Evolutionary conservation across 2,888 invertebrate species (phyloP).

Genomic region (Malthinus flaveolus): DNA sequence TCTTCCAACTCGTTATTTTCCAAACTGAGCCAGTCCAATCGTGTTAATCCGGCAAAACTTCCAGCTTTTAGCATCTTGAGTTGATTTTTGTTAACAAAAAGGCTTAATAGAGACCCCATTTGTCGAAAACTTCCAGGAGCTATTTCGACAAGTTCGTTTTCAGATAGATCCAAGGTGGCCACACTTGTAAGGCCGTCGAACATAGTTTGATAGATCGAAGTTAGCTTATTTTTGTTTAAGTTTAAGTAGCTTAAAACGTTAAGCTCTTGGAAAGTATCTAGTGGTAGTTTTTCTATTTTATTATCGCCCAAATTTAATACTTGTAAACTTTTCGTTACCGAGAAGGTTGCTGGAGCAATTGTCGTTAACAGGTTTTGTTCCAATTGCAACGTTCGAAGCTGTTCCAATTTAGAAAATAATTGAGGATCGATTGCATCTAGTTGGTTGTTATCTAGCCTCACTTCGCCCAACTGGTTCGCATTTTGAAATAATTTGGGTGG

Average conservation of each 20-base stretch:
- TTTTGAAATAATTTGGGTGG: background rate
- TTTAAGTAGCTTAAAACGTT: background rate
- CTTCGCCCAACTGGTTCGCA: background rate
- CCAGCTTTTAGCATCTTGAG: background rate
- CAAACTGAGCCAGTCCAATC: background rate
- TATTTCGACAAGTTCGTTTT: background rate
- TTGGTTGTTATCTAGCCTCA: background rate
- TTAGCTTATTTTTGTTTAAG: background rate
- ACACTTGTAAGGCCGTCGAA: background rate
- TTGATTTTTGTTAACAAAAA: background rate
- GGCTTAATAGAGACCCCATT: background rate
- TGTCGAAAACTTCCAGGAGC: background rate
- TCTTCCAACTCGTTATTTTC: background rate
- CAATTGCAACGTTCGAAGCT: background rate
- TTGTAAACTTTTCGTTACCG: background rate
- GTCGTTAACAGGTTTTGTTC: background rate
- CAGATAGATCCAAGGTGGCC: background rate
- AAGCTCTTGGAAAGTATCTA: background rate
- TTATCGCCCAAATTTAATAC: conserved; percentile 1
- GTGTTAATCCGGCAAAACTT: background rate
- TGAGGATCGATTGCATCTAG: background rate
- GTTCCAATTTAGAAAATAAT: background rate
- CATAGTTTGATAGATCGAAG: background rate
- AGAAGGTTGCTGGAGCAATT: background rate
- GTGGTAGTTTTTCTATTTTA: background rate